These are phyloP conservation scores for Neosilurus hyrtlii DNA, from an alignment of 2,797 vertebrate genomes.

Conservation along the genomic window DNA sequence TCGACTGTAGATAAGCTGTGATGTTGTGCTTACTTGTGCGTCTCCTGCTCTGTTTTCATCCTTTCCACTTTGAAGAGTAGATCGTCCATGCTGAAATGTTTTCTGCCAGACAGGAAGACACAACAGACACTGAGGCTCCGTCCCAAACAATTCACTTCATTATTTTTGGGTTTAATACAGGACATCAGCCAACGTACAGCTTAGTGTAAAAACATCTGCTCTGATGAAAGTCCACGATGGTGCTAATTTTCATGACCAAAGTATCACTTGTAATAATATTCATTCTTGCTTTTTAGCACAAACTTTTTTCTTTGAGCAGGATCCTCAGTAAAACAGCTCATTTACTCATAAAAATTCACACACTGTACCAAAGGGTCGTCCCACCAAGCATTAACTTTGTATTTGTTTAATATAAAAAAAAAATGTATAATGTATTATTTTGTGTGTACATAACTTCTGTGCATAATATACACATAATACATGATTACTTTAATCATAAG, in stretches of 20 bases:
- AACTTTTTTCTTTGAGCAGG: too few relatives aligned
- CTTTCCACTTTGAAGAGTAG: slow-evolving; percentile 92
- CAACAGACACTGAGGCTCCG: not conserved
- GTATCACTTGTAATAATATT: not conserved
- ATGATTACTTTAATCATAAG: too few relatives aligned
- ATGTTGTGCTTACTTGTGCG: slow-evolving; percentile 78
- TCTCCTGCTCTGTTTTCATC: slow-evolving; percentile 91
- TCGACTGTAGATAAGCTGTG: not conserved
- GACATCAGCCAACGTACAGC: not conserved
- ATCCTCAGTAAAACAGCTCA: too few relatives aligned
- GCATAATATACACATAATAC: too few relatives aligned
- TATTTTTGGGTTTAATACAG: not conserved
- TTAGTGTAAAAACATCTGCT: not conserved
- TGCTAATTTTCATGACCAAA: not conserved
- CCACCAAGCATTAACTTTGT: too few relatives aligned
- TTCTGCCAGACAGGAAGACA: slow-evolving; percentile 70
- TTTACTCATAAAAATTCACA: too few relatives aligned
- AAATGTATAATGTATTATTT: too few relatives aligned
- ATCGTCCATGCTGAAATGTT: slow-evolving; percentile 87
- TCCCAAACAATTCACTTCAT: not conserved
- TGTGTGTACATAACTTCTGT: too few relatives aligned
- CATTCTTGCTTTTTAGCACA: too few relatives aligned
- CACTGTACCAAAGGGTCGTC: too few relatives aligned
- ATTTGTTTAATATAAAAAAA: too few relatives aligned
- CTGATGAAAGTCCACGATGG: not conserved